Evolutionary conservation across 1,140 invertebrate species (phyloP), one percentile per base, ranked within the genome.

Genomic region (Palaemon carinicauda): DNA sequence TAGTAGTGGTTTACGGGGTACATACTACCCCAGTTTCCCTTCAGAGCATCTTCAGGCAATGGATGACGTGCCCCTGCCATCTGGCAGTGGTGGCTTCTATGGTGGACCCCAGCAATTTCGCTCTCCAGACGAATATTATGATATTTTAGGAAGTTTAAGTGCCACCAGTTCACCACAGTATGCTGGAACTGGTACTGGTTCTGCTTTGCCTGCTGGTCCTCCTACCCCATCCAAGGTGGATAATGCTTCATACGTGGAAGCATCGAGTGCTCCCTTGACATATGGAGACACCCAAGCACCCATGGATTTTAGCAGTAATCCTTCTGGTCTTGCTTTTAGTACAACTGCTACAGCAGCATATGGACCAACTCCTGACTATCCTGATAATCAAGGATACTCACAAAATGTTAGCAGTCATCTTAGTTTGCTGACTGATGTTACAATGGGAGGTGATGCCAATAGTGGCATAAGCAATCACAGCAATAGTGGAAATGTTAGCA

Each of bases 361-460:
- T 21, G 75, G 53, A 12, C 24, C 75, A 21, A 24, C 75, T 7
- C 5, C 65, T 17, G 65, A 79, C 17, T 50, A 24, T 53, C n/a
- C 71, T 50, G 41, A 73, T 12, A n/a, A n/a, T n/a, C 65, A 71
- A 19, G 80, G 41, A 29, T 82, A 73, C 50, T 33, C 80, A 54
- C 80, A 82, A 51, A 21, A 65, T 27, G 69, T 52, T 31, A 33
- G 60, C 24, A 86, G 80, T 56, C 84, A 77, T 21, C 65, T 86
- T 4, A 86, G 84, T 51, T 65, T 86, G 24, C 74, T 86, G n/a
- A 86, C 77, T 74, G 84, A 86, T 53, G 84, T 86, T 29, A 78
- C 84, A n/a, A 53, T 86, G n/a, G 84, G 84, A 19, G 84, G 84
- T 41, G 82, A 78, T 77, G 82, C 80, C 29, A 82, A 69, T 29